These are phyloP conservation scores for Polydrusus cervinus DNA, from an alignment of 2,888 invertebrate genomes.

Conservation along the genomic window DNA sequence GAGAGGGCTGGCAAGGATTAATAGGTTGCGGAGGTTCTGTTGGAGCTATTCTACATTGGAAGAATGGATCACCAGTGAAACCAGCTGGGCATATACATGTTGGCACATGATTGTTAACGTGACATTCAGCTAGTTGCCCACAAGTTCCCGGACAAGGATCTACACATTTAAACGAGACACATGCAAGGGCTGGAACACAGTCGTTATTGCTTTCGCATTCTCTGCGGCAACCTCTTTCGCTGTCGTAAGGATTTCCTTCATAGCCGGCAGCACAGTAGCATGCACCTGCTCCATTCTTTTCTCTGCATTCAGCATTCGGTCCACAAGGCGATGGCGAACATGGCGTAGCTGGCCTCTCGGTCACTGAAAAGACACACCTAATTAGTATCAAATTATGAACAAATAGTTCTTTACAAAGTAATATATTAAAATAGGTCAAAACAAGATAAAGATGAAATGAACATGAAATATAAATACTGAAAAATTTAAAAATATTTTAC, in stretches of 20 bases:
- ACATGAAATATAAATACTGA: neutral
- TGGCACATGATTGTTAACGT: conserved; percentile 85
- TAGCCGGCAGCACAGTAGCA: conserved; percentile 86
- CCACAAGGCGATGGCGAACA: conserved; percentile 91
- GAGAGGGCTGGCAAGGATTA: conserved; percentile 88
- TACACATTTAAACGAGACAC: conserved; percentile 87
- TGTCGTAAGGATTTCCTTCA: conserved; percentile 88
- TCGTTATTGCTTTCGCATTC: conserved; percentile 88
- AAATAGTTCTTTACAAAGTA: neutral
- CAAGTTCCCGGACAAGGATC: conserved; percentile 91
- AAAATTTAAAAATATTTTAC: neutral
- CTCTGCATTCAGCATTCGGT: conserved; percentile 87
- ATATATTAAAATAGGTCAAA: neutral
- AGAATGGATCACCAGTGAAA: conserved; percentile 88
- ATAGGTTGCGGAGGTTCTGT: conserved; percentile 71
- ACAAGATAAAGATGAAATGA: neutral
- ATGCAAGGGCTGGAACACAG: conserved; percentile 82
- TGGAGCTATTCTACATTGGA: conserved; percentile 79
- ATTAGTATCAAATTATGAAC: neutral
- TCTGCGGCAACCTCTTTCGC: conserved; percentile 78
- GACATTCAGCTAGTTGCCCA: conserved; percentile 85
- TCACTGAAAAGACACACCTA: conserved; percentile 70
- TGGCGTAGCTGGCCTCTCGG: conserved; percentile 81
- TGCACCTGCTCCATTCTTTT: conserved; percentile 88
- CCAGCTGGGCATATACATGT: conserved; percentile 84